phyloP scores from a whole-genome alignment of 37 sponge, comb jelly and placozoan species.

The Halisarca cf. caerulea region DNA sequence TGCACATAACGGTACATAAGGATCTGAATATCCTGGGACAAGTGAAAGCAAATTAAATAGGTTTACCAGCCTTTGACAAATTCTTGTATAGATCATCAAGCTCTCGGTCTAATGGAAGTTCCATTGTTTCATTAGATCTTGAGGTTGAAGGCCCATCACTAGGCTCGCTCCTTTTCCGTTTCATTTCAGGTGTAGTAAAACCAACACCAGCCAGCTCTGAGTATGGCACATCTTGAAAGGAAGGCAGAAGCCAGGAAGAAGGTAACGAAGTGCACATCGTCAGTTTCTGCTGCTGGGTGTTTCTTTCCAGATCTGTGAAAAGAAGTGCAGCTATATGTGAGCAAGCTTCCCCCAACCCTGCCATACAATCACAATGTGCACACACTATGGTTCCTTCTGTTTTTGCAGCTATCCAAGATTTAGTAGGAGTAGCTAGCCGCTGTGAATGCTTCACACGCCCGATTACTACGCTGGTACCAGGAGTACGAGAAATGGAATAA shows the following conservation, averaged over 20 bases:
- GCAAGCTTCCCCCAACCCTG: slow-evolving; percentile 65
- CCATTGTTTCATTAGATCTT: neutral
- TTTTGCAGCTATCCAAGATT: slow-evolving; percentile 51
- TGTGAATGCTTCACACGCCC: slow-evolving; percentile 49
- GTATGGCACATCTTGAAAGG: slow-evolving; percentile 40
- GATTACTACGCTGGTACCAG: neutral
- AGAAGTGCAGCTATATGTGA: slow-evolving; percentile 66
- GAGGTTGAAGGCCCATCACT: neutral
- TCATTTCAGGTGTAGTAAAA: slow-evolving; percentile 39
- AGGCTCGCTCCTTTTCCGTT: neutral
- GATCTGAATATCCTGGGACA: slow-evolving; percentile 24
- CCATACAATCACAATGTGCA: slow-evolving; percentile 63
- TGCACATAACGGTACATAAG: slow-evolving; percentile 32
- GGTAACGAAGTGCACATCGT: slow-evolving; percentile 45
- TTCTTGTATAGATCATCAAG: slow-evolving; percentile 20
- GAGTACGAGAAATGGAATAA: neutral
- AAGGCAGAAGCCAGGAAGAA: slow-evolving; percentile 48
- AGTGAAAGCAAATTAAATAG: slow-evolving; percentile 54
- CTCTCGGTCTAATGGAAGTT: neutral
- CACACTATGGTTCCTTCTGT: slow-evolving; percentile 36
- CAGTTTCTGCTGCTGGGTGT: slow-evolving; percentile 15
- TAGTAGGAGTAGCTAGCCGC: slow-evolving; percentile 17
- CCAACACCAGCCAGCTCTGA: slow-evolving; percentile 49
- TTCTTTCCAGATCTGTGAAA: slow-evolving; percentile 41
- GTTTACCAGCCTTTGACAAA: slow-evolving; percentile 32